Evolutionary conservation across 2,888 invertebrate species (phyloP).

Genomic region (Resseliella maxima): DNA sequence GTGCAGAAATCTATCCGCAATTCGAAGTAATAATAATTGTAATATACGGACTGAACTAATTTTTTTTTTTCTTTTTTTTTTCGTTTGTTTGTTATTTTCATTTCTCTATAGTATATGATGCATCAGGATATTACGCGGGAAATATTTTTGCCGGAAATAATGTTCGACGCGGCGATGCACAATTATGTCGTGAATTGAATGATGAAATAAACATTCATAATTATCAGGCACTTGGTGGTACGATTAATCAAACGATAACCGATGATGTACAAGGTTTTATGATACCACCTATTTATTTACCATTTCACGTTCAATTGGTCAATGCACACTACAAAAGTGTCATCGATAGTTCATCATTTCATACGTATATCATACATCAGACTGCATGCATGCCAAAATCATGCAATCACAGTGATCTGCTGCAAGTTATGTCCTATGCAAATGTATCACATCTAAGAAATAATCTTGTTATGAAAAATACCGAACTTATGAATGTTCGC

Average conservation of each 20-base stretch:
- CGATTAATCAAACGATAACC: not conserved
- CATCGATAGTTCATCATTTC: constrained; percentile 56
- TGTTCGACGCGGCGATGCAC: constrained; percentile 73
- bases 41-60: not conserved
- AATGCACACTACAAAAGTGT: constrained; percentile 60
- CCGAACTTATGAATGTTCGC: constrained; percentile 61
- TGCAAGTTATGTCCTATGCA: constrained; percentile 61
- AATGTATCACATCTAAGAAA: constrained; percentile 61
- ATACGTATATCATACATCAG: constrained; percentile 62
- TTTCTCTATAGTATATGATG: constrained; percentile 70
- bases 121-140: constrained; percentile 78
- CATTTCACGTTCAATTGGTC: constrained; percentile 62
- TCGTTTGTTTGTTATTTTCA: constrained; percentile 1
- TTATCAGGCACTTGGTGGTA: not conserved
- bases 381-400: constrained; percentile 63
- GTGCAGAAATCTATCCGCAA: not conserved
- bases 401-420: constrained; percentile 61
- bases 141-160: constrained; percentile 82
- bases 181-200: constrained; percentile 62
- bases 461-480: constrained; percentile 62
- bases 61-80: not conserved
- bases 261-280: not conserved
- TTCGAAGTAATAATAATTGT: not conserved
- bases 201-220: not conserved
- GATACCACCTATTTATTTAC: constrained; percentile 58